Evolutionary conservation across 2,888 invertebrate genomes (phyloP).

Genomic region (Heliconius ethilla): DNA sequence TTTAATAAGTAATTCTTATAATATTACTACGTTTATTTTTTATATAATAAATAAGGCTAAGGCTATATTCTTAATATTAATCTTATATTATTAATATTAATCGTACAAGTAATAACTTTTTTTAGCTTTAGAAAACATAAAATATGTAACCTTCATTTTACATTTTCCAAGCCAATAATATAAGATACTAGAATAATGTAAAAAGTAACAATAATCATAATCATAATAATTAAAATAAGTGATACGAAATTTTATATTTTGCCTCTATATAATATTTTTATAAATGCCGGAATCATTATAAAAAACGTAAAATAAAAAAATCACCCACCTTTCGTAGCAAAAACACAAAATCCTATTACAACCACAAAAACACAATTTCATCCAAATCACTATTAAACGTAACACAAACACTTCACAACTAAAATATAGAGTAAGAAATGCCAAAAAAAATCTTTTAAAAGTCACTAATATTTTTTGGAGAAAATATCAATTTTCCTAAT

Average conservation of each 20-base stretch:
- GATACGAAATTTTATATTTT: too few relatives aligned
- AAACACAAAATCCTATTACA: slow-evolving; percentile 30
- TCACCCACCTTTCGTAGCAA: slow-evolving; percentile 21
- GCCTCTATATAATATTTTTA: too few relatives aligned
- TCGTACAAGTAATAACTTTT: too few relatives aligned
- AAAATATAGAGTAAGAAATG: background rate
- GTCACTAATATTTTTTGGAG: background rate
- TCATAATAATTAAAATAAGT: too few relatives aligned
- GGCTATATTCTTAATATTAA: too few relatives aligned
- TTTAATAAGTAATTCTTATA: too few relatives aligned
- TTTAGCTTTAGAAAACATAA: too few relatives aligned
- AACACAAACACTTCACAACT: slow-evolving; percentile 23
- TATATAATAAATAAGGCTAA: background rate
- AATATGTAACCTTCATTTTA: too few relatives aligned
- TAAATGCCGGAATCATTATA: background rate
- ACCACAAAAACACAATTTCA: slow-evolving; percentile 17
- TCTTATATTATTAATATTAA: too few relatives aligned
- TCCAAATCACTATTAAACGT: slow-evolving; percentile 19
- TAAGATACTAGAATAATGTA: too few relatives aligned
- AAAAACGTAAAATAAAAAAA: background rate
- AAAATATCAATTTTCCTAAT: background rate
- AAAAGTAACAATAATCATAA: too few relatives aligned
- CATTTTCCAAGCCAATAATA: too few relatives aligned
- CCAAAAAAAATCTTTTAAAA: background rate
- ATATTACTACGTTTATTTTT: background rate